Evolutionary conservation across 2,888 invertebrate genomes (phyloP).

Genomic region (Caprella mutica): DNA sequence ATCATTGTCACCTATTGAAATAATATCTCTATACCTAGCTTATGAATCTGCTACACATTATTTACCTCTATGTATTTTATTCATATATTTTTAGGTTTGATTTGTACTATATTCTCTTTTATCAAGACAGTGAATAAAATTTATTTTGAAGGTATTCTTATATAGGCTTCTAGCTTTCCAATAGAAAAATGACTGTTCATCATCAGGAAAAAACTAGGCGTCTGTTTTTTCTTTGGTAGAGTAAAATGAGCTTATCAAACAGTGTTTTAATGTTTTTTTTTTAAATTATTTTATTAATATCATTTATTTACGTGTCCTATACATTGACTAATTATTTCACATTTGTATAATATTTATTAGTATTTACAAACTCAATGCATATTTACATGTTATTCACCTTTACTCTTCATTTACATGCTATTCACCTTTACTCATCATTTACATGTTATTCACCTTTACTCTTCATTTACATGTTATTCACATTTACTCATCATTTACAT

Average conservation of each 20-base stretch:
- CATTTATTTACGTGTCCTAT: conserved; percentile 4
- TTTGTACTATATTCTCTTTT: neutral
- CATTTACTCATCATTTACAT: too few species aligned
- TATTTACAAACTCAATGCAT: too few species aligned
- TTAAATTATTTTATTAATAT: conserved; percentile 9
- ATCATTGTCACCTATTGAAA: neutral
- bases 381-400: too few species aligned
- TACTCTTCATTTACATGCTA: too few species aligned
- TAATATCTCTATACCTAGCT: conserved; percentile 4
- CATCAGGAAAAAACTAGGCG: too few species aligned
- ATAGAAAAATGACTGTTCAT: too few species aligned
- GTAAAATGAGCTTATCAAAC: too few species aligned
- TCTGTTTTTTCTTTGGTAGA: too few species aligned
- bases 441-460: too few species aligned
- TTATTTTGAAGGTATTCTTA: neutral
- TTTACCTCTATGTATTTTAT: neutral
- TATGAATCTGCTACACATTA: neutral
- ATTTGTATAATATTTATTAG: conserved; percentile 12
- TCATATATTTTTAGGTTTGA: neutral
- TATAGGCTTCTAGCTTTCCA: too few species aligned
- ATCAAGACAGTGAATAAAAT: neutral
- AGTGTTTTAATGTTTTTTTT: conserved; percentile 3
- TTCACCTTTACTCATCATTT: too few species aligned
- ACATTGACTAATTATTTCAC: neutral
- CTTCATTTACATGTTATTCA: too few species aligned